Evolutionary conservation across 2,888 invertebrate genomes (phyloP).

Genomic region (Thyatira batis): DNA sequence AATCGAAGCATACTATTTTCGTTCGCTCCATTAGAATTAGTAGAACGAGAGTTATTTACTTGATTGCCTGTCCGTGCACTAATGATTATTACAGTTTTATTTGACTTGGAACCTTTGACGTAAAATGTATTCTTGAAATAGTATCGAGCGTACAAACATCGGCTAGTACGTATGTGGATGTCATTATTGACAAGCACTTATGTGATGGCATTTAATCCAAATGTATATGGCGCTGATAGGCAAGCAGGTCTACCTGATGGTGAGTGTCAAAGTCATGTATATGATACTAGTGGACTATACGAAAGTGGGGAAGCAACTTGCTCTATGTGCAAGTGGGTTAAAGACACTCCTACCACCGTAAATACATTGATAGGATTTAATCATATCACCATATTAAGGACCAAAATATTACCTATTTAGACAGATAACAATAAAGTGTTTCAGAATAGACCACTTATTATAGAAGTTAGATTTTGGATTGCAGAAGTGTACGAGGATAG

Average conservation of each 20-base stretch:
- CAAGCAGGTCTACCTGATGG: too few species aligned
- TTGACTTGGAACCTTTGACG: conserved; percentile 6
- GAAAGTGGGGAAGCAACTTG: too few species aligned
- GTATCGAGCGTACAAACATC: neutral
- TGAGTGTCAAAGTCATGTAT: too few species aligned
- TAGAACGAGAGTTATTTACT: conserved; percentile 16
- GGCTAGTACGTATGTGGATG: neutral
- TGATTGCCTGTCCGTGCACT: conserved; percentile 16
- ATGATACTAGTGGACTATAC: too few species aligned
- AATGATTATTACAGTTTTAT: conserved; percentile 29
- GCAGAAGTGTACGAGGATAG: neutral
- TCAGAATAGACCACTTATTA: neutral
- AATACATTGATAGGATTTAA: too few species aligned
- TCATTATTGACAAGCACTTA: neutral
- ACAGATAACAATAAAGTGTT: too few species aligned
- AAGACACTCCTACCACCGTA: too few species aligned
- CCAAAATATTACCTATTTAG: too few species aligned
- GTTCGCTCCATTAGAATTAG: conserved; percentile 8
- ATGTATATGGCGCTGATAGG: too few species aligned
- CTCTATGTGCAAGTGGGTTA: too few species aligned
- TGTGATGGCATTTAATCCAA: neutral
- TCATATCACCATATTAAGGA: too few species aligned
- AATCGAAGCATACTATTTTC: conserved; percentile 4
- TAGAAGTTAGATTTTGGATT: neutral
- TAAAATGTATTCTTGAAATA: neutral